Conservation (phyloP, 1,140 invertebrate genomes). For the Drosophila nasuta region DNA sequence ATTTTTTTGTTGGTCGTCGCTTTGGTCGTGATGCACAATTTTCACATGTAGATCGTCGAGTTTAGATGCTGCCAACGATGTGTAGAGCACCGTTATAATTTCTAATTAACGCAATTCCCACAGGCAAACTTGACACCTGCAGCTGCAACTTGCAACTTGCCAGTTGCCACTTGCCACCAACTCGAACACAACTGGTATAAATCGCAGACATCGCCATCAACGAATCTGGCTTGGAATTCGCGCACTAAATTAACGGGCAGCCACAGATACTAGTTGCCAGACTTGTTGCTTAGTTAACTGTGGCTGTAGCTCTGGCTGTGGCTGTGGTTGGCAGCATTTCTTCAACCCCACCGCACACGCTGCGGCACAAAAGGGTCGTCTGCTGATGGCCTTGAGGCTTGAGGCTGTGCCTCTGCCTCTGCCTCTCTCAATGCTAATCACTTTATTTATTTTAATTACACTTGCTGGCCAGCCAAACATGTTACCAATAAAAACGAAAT, state of each 20-base stretch:
- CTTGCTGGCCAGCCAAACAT: constrained; percentile 55
- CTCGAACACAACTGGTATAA: not conserved
- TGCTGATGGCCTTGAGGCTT: constrained; percentile 32
- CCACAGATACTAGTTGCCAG: not conserved
- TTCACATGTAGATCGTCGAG: constrained; percentile 19
- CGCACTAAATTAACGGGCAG: constrained; percentile 22
- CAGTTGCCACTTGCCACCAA: not conserved
- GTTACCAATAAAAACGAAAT: constrained; percentile 80
- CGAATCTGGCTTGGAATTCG: constrained; percentile 27
- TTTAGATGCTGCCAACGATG: constrained; percentile 41
- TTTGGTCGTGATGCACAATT: constrained; percentile 9
- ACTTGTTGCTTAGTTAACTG: not conserved
- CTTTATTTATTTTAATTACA: constrained; percentile 41
- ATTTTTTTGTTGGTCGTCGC: not conserved
- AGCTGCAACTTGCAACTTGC: constrained; percentile 20
- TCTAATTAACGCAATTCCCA: constrained; percentile 63
- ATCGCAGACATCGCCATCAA: not conserved
- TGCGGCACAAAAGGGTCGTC: constrained; percentile 1
- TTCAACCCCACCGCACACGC: too few relatives aligned
- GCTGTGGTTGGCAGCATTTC: too few relatives aligned
- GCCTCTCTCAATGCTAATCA: constrained; percentile 21
- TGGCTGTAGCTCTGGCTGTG: not conserved
- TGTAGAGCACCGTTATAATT: constrained; percentile 57
- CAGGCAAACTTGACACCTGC: constrained; percentile 46
- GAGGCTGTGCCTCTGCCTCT: too few relatives aligned